These are phyloP conservation scores for Mesoclemmys tuberculata DNA, from an alignment of 2,113 vertebrate species.

Conservation along the genomic window DNA sequence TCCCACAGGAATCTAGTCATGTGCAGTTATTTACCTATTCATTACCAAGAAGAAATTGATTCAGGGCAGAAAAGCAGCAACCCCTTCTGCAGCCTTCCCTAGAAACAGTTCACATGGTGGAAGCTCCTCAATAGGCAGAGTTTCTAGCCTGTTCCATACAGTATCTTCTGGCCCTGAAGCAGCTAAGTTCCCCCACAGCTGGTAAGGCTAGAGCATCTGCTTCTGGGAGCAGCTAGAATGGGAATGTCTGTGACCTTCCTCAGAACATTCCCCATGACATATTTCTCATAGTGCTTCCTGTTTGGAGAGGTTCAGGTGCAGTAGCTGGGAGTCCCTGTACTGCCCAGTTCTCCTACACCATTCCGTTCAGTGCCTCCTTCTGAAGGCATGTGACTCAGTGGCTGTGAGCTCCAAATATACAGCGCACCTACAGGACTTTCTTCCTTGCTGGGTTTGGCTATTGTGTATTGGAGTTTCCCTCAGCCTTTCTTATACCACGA, in stretches of 20 bases:
- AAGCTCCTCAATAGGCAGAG: not conserved
- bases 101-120: not conserved
- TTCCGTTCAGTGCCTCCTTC: not conserved
- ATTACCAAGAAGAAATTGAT: not conserved
- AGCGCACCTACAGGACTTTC: not conserved
- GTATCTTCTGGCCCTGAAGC: not conserved
- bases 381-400: not conserved
- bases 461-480: not conserved
- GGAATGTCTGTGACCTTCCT: not conserved
- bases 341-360: not conserved
- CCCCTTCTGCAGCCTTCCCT: not conserved
- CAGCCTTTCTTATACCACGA: rapidly evolving
- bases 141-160: not conserved
- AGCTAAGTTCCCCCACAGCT: not conserved
- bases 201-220: not conserved
- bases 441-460: not conserved
- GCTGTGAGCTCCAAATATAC: not conserved
- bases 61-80: not conserved
- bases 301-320: not conserved
- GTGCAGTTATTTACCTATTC: not conserved
- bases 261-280: not conserved
- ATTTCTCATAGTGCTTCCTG: not conserved
- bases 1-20: not conserved
- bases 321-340: not conserved
- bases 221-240: not conserved